These are phyloP conservation scores for Todus mexicanus DNA, from an alignment of 2,797 vertebrate species.

Conservation along the genomic window DNA sequence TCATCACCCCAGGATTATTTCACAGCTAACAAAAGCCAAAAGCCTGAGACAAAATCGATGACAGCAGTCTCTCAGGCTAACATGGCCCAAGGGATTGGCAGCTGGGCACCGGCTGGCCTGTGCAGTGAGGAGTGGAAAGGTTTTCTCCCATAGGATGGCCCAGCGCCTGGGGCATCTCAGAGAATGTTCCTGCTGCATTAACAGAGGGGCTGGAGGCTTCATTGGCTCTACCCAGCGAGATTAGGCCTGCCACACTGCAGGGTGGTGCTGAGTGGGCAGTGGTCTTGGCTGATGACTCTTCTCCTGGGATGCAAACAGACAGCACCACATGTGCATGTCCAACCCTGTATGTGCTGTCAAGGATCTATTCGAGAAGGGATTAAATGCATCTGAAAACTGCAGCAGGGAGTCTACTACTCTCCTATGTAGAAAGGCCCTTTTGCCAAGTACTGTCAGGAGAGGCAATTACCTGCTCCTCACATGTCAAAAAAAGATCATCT, in stretches of 20 bases:
- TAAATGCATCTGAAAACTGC: neutral
- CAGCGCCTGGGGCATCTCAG: neutral
- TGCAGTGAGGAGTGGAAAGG: neutral
- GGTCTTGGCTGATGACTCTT: neutral
- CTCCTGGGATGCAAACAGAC: neutral
- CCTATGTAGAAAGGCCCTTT: neutral
- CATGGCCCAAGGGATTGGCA: neutral
- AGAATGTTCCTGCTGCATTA: neutral
- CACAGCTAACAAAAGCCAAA: neutral
- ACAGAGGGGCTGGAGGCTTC: neutral
- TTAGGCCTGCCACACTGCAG: neutral
- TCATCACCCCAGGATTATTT: neutral
- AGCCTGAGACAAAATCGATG: neutral
- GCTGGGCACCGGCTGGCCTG: neutral
- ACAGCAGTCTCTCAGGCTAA: neutral
- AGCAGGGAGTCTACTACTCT: neutral
- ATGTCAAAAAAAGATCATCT: neutral
- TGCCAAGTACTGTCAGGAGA: neutral
- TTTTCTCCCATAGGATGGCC: neutral
- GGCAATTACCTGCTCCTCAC: neutral
- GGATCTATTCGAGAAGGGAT: neutral
- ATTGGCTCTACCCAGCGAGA: neutral
- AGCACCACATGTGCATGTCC: fast-evolving
- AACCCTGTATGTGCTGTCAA: neutral
- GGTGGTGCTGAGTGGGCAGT: neutral